Conservation (phyloP, 2,888 invertebrate genomes). For the Philhelius pedissequus region DNA sequence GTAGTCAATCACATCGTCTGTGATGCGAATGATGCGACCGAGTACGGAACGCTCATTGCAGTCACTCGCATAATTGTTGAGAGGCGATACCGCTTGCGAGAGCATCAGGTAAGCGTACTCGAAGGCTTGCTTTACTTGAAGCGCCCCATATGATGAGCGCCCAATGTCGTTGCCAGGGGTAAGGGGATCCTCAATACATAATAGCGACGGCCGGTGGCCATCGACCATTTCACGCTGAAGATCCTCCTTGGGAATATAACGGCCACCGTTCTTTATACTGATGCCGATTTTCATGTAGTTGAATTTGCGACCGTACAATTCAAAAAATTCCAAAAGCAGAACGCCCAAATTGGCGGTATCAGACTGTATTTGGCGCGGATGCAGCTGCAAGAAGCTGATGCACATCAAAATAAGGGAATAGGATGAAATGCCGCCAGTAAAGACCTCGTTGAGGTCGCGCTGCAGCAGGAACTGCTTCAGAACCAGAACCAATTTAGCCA, state of each 20-base stretch:
- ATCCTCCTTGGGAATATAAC: slow-evolving; percentile 96
- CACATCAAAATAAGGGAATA: slow-evolving; percentile 99
- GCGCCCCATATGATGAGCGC: slow-evolving; percentile 91
- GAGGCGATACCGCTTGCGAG: slow-evolving; percentile 85
- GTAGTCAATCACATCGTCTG: slow-evolving; percentile 92
- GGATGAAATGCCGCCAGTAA: slow-evolving; percentile 98
- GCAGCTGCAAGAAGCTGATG: slow-evolving; percentile 96
- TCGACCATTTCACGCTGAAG: slow-evolving; percentile 95
- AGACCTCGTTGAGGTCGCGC: slow-evolving; percentile 99
- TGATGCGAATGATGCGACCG: slow-evolving; percentile 94
- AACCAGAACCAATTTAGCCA: slow-evolving; percentile 96
- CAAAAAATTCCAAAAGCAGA: slow-evolving; percentile 97
- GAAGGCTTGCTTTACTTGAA: slow-evolving; percentile 92
- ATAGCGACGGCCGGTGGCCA: slow-evolving; percentile 94
- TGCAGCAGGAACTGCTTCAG: slow-evolving; percentile 99
- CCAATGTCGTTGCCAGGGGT: slow-evolving; percentile 98
- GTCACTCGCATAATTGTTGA: slow-evolving; percentile 81
- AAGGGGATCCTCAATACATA: slow-evolving; percentile 99
- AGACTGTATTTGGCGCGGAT: slow-evolving; percentile 89
- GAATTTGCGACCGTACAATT: slow-evolving; percentile 97
- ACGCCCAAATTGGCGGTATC: slow-evolving; percentile 92
- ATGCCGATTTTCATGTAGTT: slow-evolving; percentile 94
- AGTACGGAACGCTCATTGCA: slow-evolving; percentile 84
- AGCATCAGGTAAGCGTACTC: slow-evolving; percentile 95
- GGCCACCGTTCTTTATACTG: slow-evolving; percentile 94